Base-by-base conservation (phyloP, 2,113 vertebrate species). In the Neoarius graeffei region DNA sequence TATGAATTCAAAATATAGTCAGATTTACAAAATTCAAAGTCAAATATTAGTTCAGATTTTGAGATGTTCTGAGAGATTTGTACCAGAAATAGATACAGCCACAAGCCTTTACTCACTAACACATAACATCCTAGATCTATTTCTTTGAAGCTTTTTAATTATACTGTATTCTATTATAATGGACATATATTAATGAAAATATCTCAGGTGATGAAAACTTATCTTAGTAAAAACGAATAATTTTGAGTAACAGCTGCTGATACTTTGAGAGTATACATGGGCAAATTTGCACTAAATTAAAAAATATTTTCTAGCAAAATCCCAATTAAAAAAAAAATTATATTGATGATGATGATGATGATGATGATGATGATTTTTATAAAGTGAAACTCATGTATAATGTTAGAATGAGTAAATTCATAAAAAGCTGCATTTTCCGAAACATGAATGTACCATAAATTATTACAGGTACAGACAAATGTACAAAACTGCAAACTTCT, bases 401-500 rank as follows among this genome's bases (percentile, higher is more conserved):
- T 5, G 11, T 54, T 79, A 69, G 57, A 81, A 80, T 56, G 48
- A 86, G 19, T 56, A 23, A 86, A 64, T n/a, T 67, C 48, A 69
- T 13, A 81, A 67, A 54, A 86, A 86, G 15, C n/a, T 66, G 35
- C n/a, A 69, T 67, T 77, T 73, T 85, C 13, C 42, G 15, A 83
- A 59, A 48, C 8, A 76, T 62, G 59, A 62, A 60, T 54, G 76
- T 86, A 80, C 74, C 76, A 57, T 27, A 19, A 52, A n/a, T 85
- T 42, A 77, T 86, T 86, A 56, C 42, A 80, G 85, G 60, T 86
- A 86, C 15, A 74, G 5, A 73, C 66, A 69, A 54, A 71, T 56
- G 48, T 50, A 71, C 50, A 85, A 80, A 86, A 77, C 13, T 27
- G 62, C 62, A 86, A 67, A 71, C 35, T 35, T 69, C 50, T 66